Evolutionary conservation across 1,140 invertebrate genomes (phyloP).

Genomic region (Spodoptera frugiperda): DNA sequence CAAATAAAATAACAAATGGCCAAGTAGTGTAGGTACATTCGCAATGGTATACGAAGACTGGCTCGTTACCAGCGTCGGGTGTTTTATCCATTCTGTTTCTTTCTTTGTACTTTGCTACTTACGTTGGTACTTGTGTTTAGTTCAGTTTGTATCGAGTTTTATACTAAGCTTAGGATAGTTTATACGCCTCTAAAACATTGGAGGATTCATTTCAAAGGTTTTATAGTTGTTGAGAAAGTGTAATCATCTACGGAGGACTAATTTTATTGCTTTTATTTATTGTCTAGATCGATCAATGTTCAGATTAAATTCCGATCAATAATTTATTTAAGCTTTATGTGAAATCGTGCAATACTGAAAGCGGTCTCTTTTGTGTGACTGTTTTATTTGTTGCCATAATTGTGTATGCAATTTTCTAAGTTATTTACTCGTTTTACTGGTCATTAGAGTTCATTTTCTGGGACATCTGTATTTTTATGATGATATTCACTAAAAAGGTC

Average conservation of each 20-base stretch:
- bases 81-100: slow-evolving; percentile 70
- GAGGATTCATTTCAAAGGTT: background rate
- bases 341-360: slow-evolving; percentile 11
- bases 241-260: slow-evolving; percentile 16
- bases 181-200: background rate
- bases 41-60: slow-evolving; percentile 55
- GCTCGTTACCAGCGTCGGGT: slow-evolving; percentile 61
- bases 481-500: too few relatives aligned
- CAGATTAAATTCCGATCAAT: slow-evolving; percentile 15
- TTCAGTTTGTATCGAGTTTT: slow-evolving; percentile 68
- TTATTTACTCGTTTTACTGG: background rate
- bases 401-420: background rate
- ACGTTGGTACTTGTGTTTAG: slow-evolving; percentile 63
- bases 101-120: slow-evolving; percentile 72
- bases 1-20: slow-evolving; percentile 82
- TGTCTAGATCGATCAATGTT: slow-evolving; percentile 29
- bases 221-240: slow-evolving; percentile 5
- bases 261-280: slow-evolving; percentile 18
- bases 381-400: slow-evolving; percentile 10
- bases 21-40: slow-evolving; percentile 67
- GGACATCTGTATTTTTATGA: too few relatives aligned
- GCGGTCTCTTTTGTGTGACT: slow-evolving; percentile 11
- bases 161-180: slow-evolving; percentile 49
- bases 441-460: too few relatives aligned
- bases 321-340: slow-evolving; percentile 12